Conservation (phyloP, 2,888 invertebrate genomes). For the Hetaerina titia region DNA sequence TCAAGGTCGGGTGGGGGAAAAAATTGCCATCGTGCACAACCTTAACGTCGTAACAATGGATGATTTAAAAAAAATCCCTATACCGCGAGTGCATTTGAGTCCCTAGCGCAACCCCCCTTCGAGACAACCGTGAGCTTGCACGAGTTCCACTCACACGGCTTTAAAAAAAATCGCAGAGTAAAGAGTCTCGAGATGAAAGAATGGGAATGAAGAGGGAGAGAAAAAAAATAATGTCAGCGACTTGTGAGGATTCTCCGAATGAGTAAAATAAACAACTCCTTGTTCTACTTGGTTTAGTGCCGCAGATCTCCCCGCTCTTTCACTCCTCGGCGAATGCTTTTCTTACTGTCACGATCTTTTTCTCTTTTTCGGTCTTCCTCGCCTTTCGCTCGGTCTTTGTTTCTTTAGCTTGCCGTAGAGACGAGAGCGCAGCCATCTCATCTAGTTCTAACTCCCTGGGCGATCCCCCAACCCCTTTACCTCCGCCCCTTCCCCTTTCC, state of each 20-base stretch:
- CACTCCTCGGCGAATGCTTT: background rate
- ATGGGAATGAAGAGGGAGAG: background rate
- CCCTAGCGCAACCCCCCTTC: background rate
- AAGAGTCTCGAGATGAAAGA: background rate
- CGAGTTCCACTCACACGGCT: background rate
- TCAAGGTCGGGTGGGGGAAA: background rate
- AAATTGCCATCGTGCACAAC: background rate
- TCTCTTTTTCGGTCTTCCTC: background rate
- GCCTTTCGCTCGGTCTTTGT: background rate
- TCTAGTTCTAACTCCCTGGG: background rate
- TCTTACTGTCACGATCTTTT: background rate
- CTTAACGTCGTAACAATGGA: background rate
- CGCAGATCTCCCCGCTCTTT: background rate
- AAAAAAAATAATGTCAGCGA: background rate
- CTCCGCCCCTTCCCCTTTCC: background rate
- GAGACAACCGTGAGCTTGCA: background rate
- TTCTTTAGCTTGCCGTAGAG: background rate
- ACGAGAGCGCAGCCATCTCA: background rate
- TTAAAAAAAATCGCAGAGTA: background rate
- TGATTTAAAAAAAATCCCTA: background rate
- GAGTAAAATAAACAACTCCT: background rate
- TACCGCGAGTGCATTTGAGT: background rate
- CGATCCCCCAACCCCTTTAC: background rate
- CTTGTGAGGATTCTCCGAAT: background rate
- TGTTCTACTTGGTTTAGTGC: background rate